Base-by-base conservation (phyloP, 92 coral and sea anemone genomes). In the Micromussa lordhowensis region DNA sequence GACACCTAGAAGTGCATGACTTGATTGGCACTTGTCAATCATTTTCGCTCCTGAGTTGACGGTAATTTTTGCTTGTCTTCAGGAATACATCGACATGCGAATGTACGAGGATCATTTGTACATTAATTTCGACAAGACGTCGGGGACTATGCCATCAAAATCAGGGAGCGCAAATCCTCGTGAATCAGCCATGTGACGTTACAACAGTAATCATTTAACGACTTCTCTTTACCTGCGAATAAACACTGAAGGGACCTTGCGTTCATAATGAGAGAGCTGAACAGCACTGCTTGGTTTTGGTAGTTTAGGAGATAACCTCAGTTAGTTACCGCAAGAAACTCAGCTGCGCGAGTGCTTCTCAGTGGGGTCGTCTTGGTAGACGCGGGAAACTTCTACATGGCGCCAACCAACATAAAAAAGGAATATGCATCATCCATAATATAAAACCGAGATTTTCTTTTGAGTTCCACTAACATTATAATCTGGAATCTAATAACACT, bases 21-120 rank as follows among this genome's bases (percentile, higher is more conserved):
- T 79, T 81, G 88, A 63, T 91, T 91, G 93, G 81, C 58, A 38
- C 8, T 34, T 84, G 88, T 32, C 81, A 84, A 59, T 84, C 81
- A 59, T 35, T 74, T 68, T 81, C 57, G 44, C 69, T 32, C 7
- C 72, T 61, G 53, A 34, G 78, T 66, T 84, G 55, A 84, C 21
- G 80, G 73, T 74, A 24, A 24, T 86, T 38, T 91, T 91, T 78
- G 31, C 93, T 94, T 77, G 80, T 83, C 94, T 89, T 71, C 94
- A 97, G 99, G 98, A 97, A 80, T 97, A 88, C 88, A 97, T 97
- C 57, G 91, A 94, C 84, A 96, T 97, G 98, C 90, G 95, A 81
- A 95, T 95, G 82, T 97, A 97, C 81, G 98, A 93, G 69, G 94
- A 96, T 79, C 99, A 93, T 75, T 87, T 93, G 88, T 97, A 97